Evolutionary conservation across 2,888 invertebrate genomes (phyloP), one percentile per base, ranked within the genome.

Genomic region (Monochamus alternatus): DNA sequence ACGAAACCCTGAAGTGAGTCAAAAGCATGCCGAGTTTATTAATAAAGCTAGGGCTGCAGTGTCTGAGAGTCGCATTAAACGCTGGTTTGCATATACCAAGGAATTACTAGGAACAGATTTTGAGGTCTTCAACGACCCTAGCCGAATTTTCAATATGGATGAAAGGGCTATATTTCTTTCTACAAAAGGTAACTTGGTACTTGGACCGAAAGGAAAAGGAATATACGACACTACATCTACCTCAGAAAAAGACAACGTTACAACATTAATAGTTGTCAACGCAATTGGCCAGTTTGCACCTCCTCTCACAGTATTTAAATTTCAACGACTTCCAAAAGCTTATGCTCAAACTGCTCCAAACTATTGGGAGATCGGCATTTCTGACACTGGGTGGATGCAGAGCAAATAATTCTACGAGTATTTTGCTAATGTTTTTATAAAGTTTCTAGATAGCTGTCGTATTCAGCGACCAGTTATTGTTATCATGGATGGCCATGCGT

Each of bases 331-430:
- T 38, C 70, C 76, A 59, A 71, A 65, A 62, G 31, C n/a, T 44
- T 67, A 32, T 43, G 43, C 22, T 3, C 9, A n/a, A 14, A 4
- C 66, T 12, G 70, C 70, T 70, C 59, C 66, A 44, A 14, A 66
- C 60, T 60, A 70, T 55, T 77, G 69, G 74, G 74, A n/a, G 22
- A 67, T 75, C 55, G 77, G 75, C 31, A 79, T 62, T 38, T 74
- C 79, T 12, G 77, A 77, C 43, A 58, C 71, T 38, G 77, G 79
- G 43, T 77, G 79, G 77, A 79, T 77, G 67, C 73, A 75, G 55
- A 74, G 77, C 60, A 74, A 73, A 72, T 43, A 72, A 44, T 70
- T 75, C 58, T 64, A 64, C 58, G 75, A 75, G 70, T 75, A 74
- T 32, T 70, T 70, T 55, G 70, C 72, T 12, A 75, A 75, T 58